Conservation (phyloP, 2,797 vertebrate species). For the Megaceryle alcyon region DNA sequence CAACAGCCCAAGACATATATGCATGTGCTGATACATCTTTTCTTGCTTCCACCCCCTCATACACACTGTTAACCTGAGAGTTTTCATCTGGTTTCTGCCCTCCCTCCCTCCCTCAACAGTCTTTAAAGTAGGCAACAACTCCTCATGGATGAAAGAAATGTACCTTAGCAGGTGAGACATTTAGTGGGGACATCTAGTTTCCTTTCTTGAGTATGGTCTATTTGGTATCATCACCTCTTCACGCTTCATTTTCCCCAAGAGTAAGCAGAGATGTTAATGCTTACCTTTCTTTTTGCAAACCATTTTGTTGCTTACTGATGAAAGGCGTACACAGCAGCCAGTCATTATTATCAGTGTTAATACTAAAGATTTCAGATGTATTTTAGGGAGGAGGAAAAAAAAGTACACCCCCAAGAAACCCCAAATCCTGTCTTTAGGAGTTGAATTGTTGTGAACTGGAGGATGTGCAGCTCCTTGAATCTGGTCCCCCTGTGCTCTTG, state of each 20-base stretch:
- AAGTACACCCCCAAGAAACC: accelerated
- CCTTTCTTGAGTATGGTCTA: not conserved
- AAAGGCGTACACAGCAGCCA: not conserved
- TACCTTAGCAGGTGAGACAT: not conserved
- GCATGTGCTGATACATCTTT: not conserved
- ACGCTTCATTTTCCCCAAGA: not conserved
- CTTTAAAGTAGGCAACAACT: not conserved
- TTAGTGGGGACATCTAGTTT: not conserved
- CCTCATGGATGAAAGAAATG: not conserved
- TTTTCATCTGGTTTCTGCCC: not conserved
- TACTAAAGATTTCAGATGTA: not conserved
- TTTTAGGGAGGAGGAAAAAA: not conserved
- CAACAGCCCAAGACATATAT: not conserved
- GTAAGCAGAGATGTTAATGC: not conserved
- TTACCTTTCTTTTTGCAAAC: not conserved
- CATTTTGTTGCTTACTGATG: not conserved
- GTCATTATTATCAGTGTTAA: not conserved
- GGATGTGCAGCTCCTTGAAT: not conserved
- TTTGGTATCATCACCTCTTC: not conserved
- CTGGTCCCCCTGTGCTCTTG: not conserved
- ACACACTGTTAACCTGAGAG: not conserved
- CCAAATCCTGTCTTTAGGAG: not conserved
- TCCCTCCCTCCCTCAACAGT: not conserved
- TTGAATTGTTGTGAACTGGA: not conserved
- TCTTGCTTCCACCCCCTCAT: not conserved